Evolutionary conservation across 2,113 vertebrate genomes (phyloP).

Genomic region (Acanthochromis polyacanthus): DNA sequence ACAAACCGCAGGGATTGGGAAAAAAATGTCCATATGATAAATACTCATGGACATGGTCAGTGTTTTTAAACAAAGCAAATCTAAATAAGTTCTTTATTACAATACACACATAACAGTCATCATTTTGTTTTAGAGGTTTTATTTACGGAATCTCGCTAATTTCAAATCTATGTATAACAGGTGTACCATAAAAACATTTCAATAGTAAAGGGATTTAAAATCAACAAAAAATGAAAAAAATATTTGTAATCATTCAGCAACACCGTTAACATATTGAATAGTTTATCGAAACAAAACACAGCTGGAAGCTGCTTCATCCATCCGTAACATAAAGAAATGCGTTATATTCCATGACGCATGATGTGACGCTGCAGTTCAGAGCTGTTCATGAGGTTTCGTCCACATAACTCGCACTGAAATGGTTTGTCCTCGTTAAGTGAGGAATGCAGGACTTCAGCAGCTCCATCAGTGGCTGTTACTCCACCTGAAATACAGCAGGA

Average conservation of each 20-base stretch:
- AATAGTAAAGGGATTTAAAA: conserved; percentile 43
- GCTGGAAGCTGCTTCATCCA: neutral
- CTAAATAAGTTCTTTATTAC: too few species aligned
- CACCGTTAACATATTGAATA: neutral
- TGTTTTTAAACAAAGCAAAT: neutral
- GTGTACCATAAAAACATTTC: conserved; percentile 28
- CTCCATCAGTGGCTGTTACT: neutral
- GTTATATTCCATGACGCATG: conserved; percentile 66
- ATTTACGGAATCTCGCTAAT: conserved; percentile 13
- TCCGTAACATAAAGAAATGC: neutral
- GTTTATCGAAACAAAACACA: neutral
- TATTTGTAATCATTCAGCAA: neutral
- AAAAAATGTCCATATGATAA: neutral
- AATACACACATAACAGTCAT: neutral
- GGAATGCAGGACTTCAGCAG: neutral
- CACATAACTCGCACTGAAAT: conserved; percentile 69
- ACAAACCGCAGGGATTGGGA: too few species aligned
- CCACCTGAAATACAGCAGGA: conserved; percentile 5
- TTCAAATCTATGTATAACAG: neutral
- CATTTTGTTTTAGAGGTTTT: neutral
- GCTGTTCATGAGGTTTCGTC: conserved; percentile 57
- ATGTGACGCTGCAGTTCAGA: conserved; percentile 65
- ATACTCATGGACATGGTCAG: neutral
- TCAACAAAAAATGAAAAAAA: conserved; percentile 31
- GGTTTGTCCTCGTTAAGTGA: neutral